Conservation (phyloP, 2,113 vertebrate genomes). For the Malaclemys terrapin region DNA sequence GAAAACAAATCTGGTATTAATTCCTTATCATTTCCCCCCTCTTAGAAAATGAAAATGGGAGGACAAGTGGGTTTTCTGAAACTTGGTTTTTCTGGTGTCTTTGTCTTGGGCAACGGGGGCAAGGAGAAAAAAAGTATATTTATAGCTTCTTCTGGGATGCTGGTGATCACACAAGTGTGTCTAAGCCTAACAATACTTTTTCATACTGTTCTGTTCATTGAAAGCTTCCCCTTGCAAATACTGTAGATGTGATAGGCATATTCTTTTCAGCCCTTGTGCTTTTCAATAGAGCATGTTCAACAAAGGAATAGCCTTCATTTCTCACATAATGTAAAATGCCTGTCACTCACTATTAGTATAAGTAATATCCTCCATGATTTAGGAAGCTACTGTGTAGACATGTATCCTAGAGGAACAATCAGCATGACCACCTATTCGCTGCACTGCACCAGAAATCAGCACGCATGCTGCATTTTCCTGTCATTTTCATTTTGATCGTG, state of each 20-base stretch:
- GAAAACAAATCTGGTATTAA: neutral
- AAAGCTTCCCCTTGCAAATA: neutral
- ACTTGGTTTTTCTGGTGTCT: neutral
- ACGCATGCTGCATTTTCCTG: neutral
- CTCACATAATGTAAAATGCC: neutral
- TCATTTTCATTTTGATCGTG: constrained; percentile 10
- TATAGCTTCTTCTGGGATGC: neutral
- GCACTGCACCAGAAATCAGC: neutral
- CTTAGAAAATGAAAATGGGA: neutral
- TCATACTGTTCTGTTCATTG: neutral
- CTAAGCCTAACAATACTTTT: neutral
- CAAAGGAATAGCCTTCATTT: constrained; percentile 19
- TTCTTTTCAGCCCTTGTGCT: neutral
- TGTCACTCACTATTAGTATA: constrained; percentile 1
- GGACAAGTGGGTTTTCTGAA: neutral
- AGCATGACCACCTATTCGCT: neutral
- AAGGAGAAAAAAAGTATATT: neutral
- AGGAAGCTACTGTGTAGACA: constrained; percentile 3
- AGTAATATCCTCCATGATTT: constrained; percentile 31
- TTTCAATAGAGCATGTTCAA: neutral
- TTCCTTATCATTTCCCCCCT: neutral
- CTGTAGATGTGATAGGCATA: constrained; percentile 11
- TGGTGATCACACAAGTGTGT: constrained; percentile 22
- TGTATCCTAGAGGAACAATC: neutral
- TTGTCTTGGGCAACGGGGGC: neutral